A percentile compares a stretch with the other conserved stretches of the same genome.
These are phyloP conservation scores for Amphiprion percula DNA, from an alignment of 2,113 vertebrate species.

Conservation along the genomic window DNA sequence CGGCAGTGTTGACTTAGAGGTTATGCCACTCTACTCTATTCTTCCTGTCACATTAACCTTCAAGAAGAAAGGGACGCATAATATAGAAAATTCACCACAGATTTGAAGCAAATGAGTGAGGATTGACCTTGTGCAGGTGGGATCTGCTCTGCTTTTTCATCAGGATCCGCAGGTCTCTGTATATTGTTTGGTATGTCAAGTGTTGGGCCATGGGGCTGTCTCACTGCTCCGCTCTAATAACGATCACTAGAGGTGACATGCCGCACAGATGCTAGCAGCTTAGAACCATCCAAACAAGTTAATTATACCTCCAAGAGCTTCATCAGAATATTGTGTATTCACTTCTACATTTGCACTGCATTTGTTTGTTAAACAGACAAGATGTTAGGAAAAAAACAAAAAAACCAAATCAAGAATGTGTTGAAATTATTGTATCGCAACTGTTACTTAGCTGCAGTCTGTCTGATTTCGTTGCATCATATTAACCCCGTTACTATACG, in stretches of 20 bases:
- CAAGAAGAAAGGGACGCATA: conserved; percentile 42
- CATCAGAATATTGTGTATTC: conserved; percentile 62
- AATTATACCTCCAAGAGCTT: conserved; percentile 75
- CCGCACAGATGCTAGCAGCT: conserved; percentile 63
- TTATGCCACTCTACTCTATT: conserved; percentile 17
- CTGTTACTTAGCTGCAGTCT: conserved; percentile 27
- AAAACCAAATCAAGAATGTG: conserved; percentile 1
- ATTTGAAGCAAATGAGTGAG: conserved; percentile 47
- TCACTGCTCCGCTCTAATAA: conserved; percentile 74
- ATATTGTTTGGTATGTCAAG: conserved; percentile 76
- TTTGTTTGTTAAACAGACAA: conserved; percentile 15
- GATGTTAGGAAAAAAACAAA: not conserved
- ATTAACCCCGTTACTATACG: conserved; percentile 19
- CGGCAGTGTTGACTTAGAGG: conserved; percentile 29
- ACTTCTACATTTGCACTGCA: conserved; percentile 14
- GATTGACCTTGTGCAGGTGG: conserved; percentile 56
- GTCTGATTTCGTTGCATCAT: conserved; percentile 43
- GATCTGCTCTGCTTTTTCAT: conserved; percentile 57
- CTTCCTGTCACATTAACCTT: conserved; percentile 56
- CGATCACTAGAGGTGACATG: conserved; percentile 69
- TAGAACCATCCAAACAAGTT: conserved; percentile 69
- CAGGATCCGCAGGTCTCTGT: conserved; percentile 58
- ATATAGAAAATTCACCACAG: conserved; percentile 43
- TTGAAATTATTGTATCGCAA: conserved; percentile 30
- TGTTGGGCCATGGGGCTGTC: conserved; percentile 46